Conservation (phyloP, 2,888 invertebrate species). For the Omphaloscelis lunosa region DNA sequence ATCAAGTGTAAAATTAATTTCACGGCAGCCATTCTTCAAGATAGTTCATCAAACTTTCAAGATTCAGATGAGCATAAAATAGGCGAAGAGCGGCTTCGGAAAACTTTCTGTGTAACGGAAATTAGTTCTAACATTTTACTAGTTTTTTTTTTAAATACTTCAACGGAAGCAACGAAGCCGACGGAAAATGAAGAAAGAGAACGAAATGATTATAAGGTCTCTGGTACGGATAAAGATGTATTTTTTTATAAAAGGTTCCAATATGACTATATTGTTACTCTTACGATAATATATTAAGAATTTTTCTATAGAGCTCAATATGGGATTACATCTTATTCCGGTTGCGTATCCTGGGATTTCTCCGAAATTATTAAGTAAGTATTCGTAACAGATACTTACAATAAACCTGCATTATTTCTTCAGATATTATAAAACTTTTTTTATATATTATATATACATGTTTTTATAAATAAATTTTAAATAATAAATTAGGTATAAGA, state of each 20-base stretch:
- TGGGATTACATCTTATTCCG: conserved; percentile 24
- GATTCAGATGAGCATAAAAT: conserved; percentile 81
- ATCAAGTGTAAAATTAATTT: conserved; percentile 84
- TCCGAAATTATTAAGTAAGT: conserved; percentile 6
- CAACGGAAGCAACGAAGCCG: conserved; percentile 39
- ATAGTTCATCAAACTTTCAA: conserved; percentile 82
- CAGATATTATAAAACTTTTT: too few species aligned
- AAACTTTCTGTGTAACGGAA: conserved; percentile 69
- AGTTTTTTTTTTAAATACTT: conserved; percentile 57
- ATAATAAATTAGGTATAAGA: too few species aligned
- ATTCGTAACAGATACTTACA: conserved; percentile 4
- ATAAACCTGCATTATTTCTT: too few species aligned
- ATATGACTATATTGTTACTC: background rate
- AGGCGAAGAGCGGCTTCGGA: conserved; percentile 67
- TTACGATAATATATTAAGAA: background rate
- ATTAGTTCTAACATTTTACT: conserved; percentile 66
- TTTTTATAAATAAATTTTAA: too few species aligned
- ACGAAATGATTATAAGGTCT: conserved; percentile 25
- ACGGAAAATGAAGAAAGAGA: conserved; percentile 34
- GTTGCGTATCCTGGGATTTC: conserved; percentile 4
- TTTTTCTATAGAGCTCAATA: conserved; percentile 4
- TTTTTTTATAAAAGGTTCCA: conserved; percentile 21
- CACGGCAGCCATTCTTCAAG: conserved; percentile 73
- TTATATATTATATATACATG: too few species aligned
- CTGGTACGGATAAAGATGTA: background rate